These are phyloP conservation scores for Tenrec ecaudatus DNA, from an alignment of 2,113 vertebrate species.

Conservation along the genomic window DNA sequence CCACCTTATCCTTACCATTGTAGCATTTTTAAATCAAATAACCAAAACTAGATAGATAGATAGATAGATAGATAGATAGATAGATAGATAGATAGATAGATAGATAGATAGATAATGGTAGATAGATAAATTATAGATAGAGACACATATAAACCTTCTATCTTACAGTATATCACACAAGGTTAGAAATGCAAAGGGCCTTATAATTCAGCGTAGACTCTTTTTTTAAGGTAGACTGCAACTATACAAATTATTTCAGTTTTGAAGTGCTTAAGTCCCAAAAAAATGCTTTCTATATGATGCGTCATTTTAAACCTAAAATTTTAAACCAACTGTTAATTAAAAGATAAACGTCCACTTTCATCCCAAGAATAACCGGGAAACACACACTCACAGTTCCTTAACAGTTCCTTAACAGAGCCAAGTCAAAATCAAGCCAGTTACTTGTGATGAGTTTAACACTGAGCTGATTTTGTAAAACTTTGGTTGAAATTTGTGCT, in stretches of 20 bases:
- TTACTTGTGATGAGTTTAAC: constrained; percentile 52
- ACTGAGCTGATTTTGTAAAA: constrained; percentile 41
- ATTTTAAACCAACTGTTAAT: too few relatives aligned
- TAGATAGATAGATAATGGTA: too few relatives aligned
- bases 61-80: too few relatives aligned
- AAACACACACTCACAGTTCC: background rate
- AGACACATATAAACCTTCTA: background rate
- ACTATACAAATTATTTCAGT: constrained; percentile 20
- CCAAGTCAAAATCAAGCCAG: constrained; percentile 60
- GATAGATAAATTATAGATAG: too few relatives aligned
- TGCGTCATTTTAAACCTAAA: constrained; percentile 50
- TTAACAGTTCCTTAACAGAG: constrained; percentile 34
- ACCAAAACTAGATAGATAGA: too few relatives aligned
- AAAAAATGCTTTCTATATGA: constrained; percentile 49
- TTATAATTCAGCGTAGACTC: constrained; percentile 3
- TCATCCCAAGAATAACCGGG: background rate
- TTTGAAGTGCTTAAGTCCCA: constrained; percentile 32
- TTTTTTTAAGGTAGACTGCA: constrained; percentile 50
- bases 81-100: too few relatives aligned
- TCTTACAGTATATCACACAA: constrained; percentile 61
- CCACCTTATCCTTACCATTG: background rate
- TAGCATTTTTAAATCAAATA: constrained; percentile 57
- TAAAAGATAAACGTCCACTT: constrained; percentile 47
- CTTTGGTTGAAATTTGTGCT: constrained; percentile 39
- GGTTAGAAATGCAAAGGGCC: constrained; percentile 33